Evolutionary conservation across 2,113 vertebrate species (phyloP), one percentile per base, ranked within the genome.

Genomic region (Sardina pilchardus): DNA sequence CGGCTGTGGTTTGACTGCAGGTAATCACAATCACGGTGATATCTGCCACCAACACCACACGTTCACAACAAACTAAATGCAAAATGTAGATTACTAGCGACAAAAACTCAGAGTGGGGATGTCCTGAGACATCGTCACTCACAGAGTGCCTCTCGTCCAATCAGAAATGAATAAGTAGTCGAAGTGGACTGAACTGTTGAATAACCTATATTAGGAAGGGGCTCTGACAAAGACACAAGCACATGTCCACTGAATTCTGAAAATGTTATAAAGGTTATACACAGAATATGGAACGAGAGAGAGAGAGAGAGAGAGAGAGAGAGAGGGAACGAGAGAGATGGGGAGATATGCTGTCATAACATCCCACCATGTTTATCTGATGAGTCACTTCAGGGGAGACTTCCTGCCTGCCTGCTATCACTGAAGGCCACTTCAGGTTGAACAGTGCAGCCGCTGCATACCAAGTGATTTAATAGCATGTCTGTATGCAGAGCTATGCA

Each of bases 371-470:
- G 63, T 34, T 71, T 71, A 26, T 71, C 63, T 34, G 24, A 71
- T 14, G 3, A 71, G 6, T 30, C 63, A 10, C 63, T 71, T 71
- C 30, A 34, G 26, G 10, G 50, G 26, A 30, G 63, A 26, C n/a
- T 5, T 47, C 50, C 50, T 53, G 3, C 4, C 63, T 30, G n/a
- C 26, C 63, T 71, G 63, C 30, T 71, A 71, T 71, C 26, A 30
- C 63, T 71, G 26, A 71, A 71, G 63, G 63, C 63, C 26, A 71
- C 63, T 34, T 71, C 63, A 71, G 63, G 63, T 71, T 71, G 63
- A 71, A 16, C 26, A 71, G n/a, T 30, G 26, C 63, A 71, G 63
- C 30, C 59, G 2, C n/a, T 30, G 24, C 30, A 71, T 71, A 26
- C 63, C 63, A 71, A 67, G 59, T 71, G 26, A 26, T 71, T 34